Evolutionary conservation across 2,888 invertebrate genomes (phyloP).

Genomic region (Metacarcinus magister): DNA sequence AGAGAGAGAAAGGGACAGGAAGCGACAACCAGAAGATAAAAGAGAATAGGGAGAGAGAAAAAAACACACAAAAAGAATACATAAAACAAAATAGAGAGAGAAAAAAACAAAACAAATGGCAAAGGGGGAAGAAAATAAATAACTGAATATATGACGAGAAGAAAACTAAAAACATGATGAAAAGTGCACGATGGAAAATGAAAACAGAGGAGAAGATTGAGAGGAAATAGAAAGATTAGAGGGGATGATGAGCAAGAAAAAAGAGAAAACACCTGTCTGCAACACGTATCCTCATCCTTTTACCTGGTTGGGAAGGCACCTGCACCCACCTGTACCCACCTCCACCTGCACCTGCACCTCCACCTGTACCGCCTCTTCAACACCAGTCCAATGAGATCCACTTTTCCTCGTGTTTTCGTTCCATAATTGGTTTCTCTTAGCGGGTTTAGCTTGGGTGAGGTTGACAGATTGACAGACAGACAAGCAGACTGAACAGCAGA

Average conservation of each 20-base stretch:
- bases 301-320: not conserved
- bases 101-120: not conserved
- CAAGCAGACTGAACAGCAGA: not conserved
- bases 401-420: not conserved
- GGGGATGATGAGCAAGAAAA: not conserved
- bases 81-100: no score
- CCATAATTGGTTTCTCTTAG: not conserved
- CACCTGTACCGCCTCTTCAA: not conserved
- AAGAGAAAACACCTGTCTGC: not conserved
- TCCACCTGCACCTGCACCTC: not conserved
- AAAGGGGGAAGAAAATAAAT: not conserved
- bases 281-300: not conserved
- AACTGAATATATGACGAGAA: not conserved
- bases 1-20: not conserved
- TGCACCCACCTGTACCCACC: no score
- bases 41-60: not conserved
- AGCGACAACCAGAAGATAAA: not conserved
- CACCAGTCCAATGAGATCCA: not conserved
- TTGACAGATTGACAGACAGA: not conserved
- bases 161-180: not conserved
- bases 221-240: constrained; percentile 1
- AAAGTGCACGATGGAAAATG: not conserved
- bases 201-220: not conserved
- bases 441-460: not conserved
- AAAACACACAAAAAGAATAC: not conserved